phyloP scores from a whole-genome alignment of 2,113 vertebrate genomes.

The Phaethornis superciliosus region DNA sequence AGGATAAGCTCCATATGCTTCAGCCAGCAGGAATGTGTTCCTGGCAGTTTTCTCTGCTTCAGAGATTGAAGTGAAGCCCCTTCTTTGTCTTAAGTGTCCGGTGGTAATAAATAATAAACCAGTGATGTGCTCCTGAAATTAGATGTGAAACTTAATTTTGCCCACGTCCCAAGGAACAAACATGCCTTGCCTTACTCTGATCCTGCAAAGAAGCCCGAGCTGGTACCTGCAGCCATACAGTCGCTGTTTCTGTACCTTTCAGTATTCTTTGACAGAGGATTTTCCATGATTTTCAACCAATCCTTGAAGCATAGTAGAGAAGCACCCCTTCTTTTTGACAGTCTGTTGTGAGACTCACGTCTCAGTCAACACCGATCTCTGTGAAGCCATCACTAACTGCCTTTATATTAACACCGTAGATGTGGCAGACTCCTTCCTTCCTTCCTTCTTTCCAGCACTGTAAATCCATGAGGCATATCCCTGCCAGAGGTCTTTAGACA shows the following conservation, averaged over 20 bases:
- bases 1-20: not conserved
- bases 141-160: not conserved
- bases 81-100: not conserved
- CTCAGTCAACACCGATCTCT: not conserved
- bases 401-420: not conserved
- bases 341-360: not conserved
- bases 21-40: not conserved
- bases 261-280: not conserved
- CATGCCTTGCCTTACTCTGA: not conserved
- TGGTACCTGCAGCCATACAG: not conserved
- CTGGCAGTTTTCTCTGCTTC: not conserved
- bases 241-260: not conserved
- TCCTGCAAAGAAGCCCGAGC: not conserved
- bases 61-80: not conserved
- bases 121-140: not conserved
- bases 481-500: not conserved
- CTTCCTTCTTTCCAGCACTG: not conserved
- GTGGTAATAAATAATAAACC: not conserved
- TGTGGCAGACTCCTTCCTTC: not conserved
- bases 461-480: not conserved
- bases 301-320: not conserved
- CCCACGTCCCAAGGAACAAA: not conserved
- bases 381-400: not conserved
- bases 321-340: not conserved
- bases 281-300: not conserved